Conservation (phyloP, 2,797 vertebrate genomes). For the Eulemur rubriventer region DNA sequence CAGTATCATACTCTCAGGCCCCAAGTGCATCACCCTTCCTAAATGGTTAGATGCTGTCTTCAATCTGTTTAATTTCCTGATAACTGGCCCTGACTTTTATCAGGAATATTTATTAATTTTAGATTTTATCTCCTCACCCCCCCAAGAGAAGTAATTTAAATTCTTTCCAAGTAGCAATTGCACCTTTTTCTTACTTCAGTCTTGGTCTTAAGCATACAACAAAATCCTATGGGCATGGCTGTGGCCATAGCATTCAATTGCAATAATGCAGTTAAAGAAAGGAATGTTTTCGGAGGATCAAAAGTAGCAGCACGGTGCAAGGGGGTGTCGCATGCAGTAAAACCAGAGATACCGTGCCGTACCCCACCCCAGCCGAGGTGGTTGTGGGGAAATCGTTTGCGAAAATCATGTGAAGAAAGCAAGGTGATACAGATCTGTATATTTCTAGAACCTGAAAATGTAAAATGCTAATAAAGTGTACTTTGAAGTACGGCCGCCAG, state of each 20-base stretch:
- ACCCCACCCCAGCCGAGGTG: background rate
- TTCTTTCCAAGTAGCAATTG: background rate
- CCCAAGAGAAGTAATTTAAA: slow-evolving; percentile 19
- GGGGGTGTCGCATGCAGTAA: background rate
- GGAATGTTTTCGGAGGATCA: background rate
- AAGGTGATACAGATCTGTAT: background rate
- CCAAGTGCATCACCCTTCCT: background rate
- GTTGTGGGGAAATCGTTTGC: background rate
- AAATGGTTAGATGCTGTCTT: background rate
- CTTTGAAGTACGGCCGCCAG: background rate
- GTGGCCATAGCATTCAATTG: background rate
- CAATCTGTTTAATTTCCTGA: slow-evolving; percentile 6
- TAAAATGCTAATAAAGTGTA: background rate
- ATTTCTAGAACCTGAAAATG: slow-evolving; percentile 23
- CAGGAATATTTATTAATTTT: background rate
- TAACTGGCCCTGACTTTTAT: background rate
- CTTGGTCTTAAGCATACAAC: background rate
- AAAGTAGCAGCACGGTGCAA: background rate
- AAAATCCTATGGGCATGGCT: background rate
- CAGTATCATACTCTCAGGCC: background rate
- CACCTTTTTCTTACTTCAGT: background rate
- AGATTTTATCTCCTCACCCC: slow-evolving; percentile 8
- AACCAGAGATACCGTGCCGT: background rate
- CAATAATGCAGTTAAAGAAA: background rate
- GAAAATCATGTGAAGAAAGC: background rate